phyloP scores from a whole-genome alignment of 2,797 vertebrate species.

The Acanthis flammea region DNA sequence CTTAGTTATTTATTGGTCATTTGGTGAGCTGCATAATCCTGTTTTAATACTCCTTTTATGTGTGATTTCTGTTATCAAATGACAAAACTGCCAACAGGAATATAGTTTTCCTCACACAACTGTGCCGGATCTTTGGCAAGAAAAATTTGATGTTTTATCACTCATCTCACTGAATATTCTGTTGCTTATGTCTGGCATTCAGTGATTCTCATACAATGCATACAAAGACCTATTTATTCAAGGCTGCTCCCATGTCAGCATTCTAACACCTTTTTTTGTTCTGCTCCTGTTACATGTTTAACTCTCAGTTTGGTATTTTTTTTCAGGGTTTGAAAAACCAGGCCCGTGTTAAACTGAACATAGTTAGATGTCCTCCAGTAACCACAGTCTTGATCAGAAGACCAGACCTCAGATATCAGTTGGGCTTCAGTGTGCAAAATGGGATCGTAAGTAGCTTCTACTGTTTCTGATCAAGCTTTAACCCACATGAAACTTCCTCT shows the following conservation, averaged over 20 bases:
- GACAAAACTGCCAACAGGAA: neutral
- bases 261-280: neutral
- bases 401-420: conserved; percentile 92
- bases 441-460: conserved; percentile 87
- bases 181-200: neutral
- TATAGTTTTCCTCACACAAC: neutral
- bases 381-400: conserved; percentile 95
- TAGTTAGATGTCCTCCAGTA: conserved; percentile 94
- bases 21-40: neutral
- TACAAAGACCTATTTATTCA: neutral
- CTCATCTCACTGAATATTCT: neutral
- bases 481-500: neutral
- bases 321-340: conserved; percentile 92
- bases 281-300: neutral
- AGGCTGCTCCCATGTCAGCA: neutral
- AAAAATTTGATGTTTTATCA: neutral
- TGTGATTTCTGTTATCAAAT: neutral
- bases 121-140: neutral
- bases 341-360: conserved; percentile 90
- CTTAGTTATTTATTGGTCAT: neutral
- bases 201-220: neutral
- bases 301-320: neutral
- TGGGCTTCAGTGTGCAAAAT: conserved; percentile 97
- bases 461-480: neutral
- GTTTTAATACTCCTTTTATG: neutral